Conservation (phyloP, 2,888 invertebrate genomes). For the Netelia inedita region DNA sequence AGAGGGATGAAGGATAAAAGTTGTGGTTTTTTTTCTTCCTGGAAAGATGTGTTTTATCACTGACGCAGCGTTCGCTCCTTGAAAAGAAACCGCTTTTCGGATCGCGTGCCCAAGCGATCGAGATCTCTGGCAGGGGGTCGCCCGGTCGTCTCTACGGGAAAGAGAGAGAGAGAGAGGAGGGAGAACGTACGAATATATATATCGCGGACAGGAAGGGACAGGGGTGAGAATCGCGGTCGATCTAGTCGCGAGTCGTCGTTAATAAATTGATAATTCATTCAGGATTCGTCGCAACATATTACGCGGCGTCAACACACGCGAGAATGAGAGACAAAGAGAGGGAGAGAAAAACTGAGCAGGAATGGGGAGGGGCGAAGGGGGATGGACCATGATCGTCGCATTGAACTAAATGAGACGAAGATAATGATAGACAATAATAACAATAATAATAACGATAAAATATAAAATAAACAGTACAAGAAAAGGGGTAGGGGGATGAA, state of each 20-base stretch:
- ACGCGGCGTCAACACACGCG: constrained; percentile 77
- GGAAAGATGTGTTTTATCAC: too few relatives aligned
- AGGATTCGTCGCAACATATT: constrained; percentile 79
- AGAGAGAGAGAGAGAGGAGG: constrained; percentile 2
- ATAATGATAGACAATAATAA: constrained; percentile 12
- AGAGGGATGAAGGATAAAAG: too few relatives aligned
- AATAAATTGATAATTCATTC: constrained; percentile 82
- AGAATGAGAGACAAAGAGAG: constrained; percentile 54
- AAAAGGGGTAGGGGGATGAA: constrained; percentile 40
- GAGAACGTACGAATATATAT: constrained; percentile 6
- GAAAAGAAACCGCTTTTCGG: constrained; percentile 50
- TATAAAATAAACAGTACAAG: constrained; percentile 47
- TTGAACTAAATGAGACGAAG: constrained; percentile 10
- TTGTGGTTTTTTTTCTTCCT: too few relatives aligned
- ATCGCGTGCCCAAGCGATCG: constrained; percentile 67
- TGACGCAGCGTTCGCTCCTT: too few relatives aligned
- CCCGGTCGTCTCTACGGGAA: background rate
- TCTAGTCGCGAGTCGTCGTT: constrained; percentile 67
- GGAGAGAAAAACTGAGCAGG: constrained; percentile 10
- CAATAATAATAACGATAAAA: constrained; percentile 3
- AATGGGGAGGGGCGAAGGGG: constrained; percentile 56
- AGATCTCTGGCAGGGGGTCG: constrained; percentile 64
- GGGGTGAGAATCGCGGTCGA: constrained; percentile 48
- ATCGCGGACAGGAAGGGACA: background rate
- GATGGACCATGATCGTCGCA: constrained; percentile 31